Conservation (phyloP, 2,888 invertebrate genomes). For the Celastrina argiolus region DNA sequence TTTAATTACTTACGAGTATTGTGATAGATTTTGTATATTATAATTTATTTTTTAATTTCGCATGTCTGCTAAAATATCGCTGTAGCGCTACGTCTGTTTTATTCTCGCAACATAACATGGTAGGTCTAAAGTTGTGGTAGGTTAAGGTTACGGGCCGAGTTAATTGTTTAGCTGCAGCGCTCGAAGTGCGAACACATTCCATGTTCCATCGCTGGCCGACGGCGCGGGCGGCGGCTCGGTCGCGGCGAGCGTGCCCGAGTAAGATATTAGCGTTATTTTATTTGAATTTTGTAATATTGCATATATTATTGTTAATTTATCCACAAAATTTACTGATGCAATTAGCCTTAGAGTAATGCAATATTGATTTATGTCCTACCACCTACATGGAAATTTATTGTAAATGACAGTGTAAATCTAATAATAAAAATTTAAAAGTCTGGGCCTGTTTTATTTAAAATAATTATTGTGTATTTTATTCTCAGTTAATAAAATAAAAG, state of each 20-base stretch:
- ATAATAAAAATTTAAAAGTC: slow-evolving; percentile 78
- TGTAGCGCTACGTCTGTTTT: slow-evolving; percentile 71
- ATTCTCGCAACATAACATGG: slow-evolving; percentile 59
- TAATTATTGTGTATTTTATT: background rate
- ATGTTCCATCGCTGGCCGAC: slow-evolving; percentile 50
- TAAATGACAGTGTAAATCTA: slow-evolving; percentile 79
- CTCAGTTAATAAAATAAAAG: no score
- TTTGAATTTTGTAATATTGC: slow-evolving; percentile 76
- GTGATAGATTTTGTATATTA: slow-evolving; percentile 78
- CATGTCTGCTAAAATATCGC: slow-evolving; percentile 63
- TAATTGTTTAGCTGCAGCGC: slow-evolving; percentile 54
- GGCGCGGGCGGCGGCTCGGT: slow-evolving; percentile 42
- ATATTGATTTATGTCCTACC: slow-evolving; percentile 78
- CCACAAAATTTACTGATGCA: slow-evolving; percentile 76
- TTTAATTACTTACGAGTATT: slow-evolving; percentile 79
- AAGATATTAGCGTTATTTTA: slow-evolving; percentile 77
- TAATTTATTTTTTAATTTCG: slow-evolving; percentile 78
- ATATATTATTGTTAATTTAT: slow-evolving; percentile 76
- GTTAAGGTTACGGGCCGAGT: slow-evolving; percentile 64
- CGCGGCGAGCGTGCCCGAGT: slow-evolving; percentile 66
- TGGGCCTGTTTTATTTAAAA: slow-evolving; percentile 54
- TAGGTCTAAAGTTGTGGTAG: slow-evolving; percentile 71
- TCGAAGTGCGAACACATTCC: slow-evolving; percentile 62
- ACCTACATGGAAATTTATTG: slow-evolving; percentile 78
- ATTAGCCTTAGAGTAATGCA: slow-evolving; percentile 78